Evolutionary conservation across 2,113 vertebrate species (phyloP).

Genomic region (Lepisosteus oculatus): DNA sequence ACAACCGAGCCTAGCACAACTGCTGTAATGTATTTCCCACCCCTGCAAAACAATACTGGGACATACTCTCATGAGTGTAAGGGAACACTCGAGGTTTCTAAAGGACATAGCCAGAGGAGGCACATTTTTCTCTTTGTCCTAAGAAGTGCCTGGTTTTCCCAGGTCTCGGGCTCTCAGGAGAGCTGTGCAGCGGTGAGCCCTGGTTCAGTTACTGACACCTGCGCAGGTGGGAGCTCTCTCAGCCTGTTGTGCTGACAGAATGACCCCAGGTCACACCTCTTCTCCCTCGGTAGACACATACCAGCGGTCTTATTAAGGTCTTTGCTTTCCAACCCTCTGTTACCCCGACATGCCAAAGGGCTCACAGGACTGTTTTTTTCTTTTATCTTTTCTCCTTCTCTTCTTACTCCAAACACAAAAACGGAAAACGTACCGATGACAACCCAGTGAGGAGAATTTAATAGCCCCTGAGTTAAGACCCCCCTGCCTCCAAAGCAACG

Average conservation of each 20-base stretch:
- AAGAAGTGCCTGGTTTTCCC: constrained; percentile 40
- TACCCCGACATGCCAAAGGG: neutral
- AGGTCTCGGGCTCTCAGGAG: constrained; percentile 20
- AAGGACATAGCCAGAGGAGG: constrained; percentile 43
- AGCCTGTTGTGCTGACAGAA: constrained; percentile 23
- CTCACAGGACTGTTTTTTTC: neutral
- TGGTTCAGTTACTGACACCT: constrained; percentile 31
- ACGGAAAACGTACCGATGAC: neutral
- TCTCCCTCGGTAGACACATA: neutral
- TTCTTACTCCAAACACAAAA: neutral
- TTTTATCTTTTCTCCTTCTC: neutral
- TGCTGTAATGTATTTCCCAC: too few species aligned
- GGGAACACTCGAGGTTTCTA: constrained; percentile 51
- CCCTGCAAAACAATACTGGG: constrained; percentile 40
- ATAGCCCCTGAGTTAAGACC: neutral
- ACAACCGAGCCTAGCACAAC: neutral
- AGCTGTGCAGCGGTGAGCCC: constrained; percentile 38
- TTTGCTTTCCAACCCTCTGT: neutral
- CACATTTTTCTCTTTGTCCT: constrained; percentile 54
- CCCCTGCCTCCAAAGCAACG: neutral
- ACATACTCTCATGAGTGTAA: constrained; percentile 43
- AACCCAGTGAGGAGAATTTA: neutral
- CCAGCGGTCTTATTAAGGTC: neutral
- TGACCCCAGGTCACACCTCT: constrained; percentile 10
- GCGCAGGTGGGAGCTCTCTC: constrained; percentile 22